Evolutionary conservation across 2,888 invertebrate species (phyloP), one percentile per base, ranked within the genome.

Genomic region (Cotesia congregata): DNA sequence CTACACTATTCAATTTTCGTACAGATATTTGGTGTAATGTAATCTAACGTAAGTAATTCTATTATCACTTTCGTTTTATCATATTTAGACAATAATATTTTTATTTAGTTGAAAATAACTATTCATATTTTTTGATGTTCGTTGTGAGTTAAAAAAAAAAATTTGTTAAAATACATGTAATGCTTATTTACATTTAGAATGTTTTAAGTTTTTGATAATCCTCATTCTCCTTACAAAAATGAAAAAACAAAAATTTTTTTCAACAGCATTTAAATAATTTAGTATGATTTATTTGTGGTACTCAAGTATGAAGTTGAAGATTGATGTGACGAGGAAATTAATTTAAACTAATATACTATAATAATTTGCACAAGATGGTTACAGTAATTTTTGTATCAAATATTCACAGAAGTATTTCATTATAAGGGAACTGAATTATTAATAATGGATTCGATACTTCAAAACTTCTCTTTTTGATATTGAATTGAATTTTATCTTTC

Each of bases 91-190:
- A 59, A 75, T 71, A 59, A 75, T 59, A 65, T 6, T 30, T 12
- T 70, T 39, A 75, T 60, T 39, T 17, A 65, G 38, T 50, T 20
- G 62, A 61, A 74, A 61, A 39, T 15, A 60, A 17, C 6, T 5
- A 71, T 15, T n/a, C 12, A 71, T 38, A 71, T 38, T 50, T 38
- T 71, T 71, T 70, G 7, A 65, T 71, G 65, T 70, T 65, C 70
- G 12, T 50, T 70, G 17, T 65, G 17, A 75, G 7, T 75, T 50
- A 7, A 50, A 50, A 50, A 50, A 50, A 75, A 65, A 60, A 71
- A 67, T 59, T 64, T 75, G 75, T 71, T 67, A 65, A 75, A 75
- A 75, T 75, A 75, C 71, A 75, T 75, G 71, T 71, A 75, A 71
- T 75, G 64, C 70, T 71, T 75, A 70, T 75, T 71, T 75, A 75